These are phyloP conservation scores for Macrophya alboannulata DNA, from an alignment of 2,888 invertebrate species.

Conservation along the genomic window DNA sequence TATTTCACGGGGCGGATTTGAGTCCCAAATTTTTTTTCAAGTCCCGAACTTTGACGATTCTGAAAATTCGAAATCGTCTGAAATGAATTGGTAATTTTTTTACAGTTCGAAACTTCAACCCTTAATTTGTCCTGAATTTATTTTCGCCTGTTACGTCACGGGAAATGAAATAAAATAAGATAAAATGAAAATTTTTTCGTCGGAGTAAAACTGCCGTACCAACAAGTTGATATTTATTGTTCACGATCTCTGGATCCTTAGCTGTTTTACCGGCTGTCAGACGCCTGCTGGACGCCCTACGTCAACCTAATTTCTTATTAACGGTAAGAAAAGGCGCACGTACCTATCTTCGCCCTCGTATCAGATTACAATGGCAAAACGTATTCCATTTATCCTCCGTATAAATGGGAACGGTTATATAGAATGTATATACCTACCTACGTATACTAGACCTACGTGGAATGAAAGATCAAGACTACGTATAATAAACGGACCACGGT, in stretches of 20 bases:
- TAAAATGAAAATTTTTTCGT: no score
- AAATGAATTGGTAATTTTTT: no score
- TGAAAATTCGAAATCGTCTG: no score
- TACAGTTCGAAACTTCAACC: no score
- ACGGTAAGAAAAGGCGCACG: background rate
- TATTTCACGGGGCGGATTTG: no score
- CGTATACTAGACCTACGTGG: background rate
- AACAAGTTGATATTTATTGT: constrained; percentile 31
- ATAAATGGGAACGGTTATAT: background rate
- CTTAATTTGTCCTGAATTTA: no score
- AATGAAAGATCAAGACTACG: background rate
- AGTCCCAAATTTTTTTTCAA: no score
- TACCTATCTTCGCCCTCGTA: background rate
- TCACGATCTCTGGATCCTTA: constrained; percentile 3
- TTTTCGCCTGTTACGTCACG: no score
- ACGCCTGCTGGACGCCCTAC: background rate
- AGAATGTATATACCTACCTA: no score
- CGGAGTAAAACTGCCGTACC: background rate
- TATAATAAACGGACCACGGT: background rate
- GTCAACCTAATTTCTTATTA: constrained; percentile 35
- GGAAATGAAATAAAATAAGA: no score
- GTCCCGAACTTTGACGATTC: no score
- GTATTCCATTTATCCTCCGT: background rate
- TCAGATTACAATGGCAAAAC: constrained; percentile 20
- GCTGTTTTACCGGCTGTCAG: constrained; percentile 34